Evolutionary conservation across 2,888 invertebrate species (phyloP), one percentile per base, ranked within the genome.

Genomic region (Heliothis peltigera): DNA sequence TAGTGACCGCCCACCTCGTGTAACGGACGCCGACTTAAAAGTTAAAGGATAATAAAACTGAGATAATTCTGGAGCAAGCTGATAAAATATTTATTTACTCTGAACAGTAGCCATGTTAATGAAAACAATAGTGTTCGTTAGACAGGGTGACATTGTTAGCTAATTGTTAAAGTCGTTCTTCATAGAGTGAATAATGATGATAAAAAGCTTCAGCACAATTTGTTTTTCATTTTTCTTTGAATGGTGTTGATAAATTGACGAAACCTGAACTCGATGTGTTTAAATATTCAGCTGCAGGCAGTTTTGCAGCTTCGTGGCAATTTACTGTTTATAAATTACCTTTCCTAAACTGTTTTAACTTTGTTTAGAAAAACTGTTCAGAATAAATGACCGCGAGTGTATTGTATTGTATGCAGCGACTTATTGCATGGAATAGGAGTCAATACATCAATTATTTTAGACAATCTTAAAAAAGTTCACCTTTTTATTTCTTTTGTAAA

Each of bases 271-370:
- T 64, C 55, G 25, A 56, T 60, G 48, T 75, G 61, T 72, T 68
- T 72, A 72, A 64, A 56, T 75, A 66, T 66, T 60, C 60, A 70
- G 48, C 58, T 56, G 47, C 48, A 55, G 65, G 61, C 59, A 60
- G 44, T 54, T 43, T 64, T 22, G 49, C n/a, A 44, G 58, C 48
- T 64, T 53, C 55, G 49, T 51, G 32, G 52, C 62, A 62, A 72
- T 72, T 68, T 48, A 48, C 48, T 39, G 47, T 44, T 75, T 46
- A 44, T 55, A 65, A 65, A 65, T 66, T 63, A 46, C 51, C 32
- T 44, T 54, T 57, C 48, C 35, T 18, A 42, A 51, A 44, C 49
- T 53, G 15, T 46, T 57, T 32, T n/a, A 46, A 43, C 22, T 51
- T 46, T 48, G 7, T n/a, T 12, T 18, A 25, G 12, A 56, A 60